A percentile compares a stretch with the other conserved stretches of the same genome.
Evolutionary conservation across 2,888 invertebrate genomes (phyloP).

Genomic region (Eurois occulta): DNA sequence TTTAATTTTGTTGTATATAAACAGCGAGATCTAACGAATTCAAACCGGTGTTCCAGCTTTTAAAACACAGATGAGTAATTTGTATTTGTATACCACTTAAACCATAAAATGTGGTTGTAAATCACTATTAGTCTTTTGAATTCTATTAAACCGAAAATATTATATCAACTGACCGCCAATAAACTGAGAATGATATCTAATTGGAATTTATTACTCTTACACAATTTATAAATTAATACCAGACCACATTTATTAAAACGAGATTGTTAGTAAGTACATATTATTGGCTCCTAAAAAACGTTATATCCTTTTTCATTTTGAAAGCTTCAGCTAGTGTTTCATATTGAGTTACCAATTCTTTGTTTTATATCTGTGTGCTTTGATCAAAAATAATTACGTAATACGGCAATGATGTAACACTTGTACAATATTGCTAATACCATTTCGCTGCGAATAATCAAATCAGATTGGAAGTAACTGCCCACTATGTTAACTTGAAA

Average conservation of each 20-base stretch:
- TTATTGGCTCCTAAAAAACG: not conserved
- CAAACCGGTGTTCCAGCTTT: constrained; percentile 18
- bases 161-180: constrained; percentile 23
- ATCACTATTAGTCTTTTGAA: constrained; percentile 34
- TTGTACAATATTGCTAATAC: constrained; percentile 69
- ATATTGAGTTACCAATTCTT: constrained; percentile 42
- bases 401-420: constrained; percentile 74
- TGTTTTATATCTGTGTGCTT: constrained; percentile 34
- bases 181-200: constrained; percentile 29
- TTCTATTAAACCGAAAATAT: constrained; percentile 20
- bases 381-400: constrained; percentile 39
- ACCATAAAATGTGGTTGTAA: constrained; percentile 27
- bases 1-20: not conserved
- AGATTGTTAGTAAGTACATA: constrained; percentile 1
- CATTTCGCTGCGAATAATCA: constrained; percentile 53
- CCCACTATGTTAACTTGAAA: constrained; percentile 52
- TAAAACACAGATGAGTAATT: constrained; percentile 6
- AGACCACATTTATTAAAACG: constrained; percentile 15
- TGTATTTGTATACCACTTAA: not conserved
- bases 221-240: constrained; percentile 40
- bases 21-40: not conserved
- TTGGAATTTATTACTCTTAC: constrained; percentile 50
- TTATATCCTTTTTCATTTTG: constrained; percentile 35
- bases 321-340: constrained; percentile 48
- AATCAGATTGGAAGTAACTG: constrained; percentile 57